Evolutionary conservation across 2,888 invertebrate species (phyloP).

Genomic region (Campoplex capitator): DNA sequence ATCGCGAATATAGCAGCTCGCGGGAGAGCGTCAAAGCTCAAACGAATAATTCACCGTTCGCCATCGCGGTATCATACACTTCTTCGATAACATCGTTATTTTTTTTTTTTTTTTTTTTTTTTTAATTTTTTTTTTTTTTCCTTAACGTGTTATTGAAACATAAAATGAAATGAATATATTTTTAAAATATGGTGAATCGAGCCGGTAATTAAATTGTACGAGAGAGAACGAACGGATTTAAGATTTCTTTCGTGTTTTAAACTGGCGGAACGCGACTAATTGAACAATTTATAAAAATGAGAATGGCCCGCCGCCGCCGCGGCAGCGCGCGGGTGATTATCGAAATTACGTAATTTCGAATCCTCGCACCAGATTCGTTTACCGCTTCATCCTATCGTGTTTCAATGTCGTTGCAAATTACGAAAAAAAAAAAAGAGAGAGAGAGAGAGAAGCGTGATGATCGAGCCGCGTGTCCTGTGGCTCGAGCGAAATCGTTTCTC

Average conservation of each 20-base stretch:
- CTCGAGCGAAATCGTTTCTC: conserved; percentile 51
- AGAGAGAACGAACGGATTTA: neutral
- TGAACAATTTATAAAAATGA: conserved; percentile 18
- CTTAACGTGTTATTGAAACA: neutral
- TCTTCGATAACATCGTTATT: too few species aligned
- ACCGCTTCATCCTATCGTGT: conserved; percentile 27
- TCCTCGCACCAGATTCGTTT: conserved; percentile 24
- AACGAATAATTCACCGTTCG: neutral
- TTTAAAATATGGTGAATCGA: neutral
- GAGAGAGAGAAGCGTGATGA: conserved; percentile 13
- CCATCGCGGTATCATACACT: neutral
- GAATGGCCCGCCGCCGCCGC: neutral
- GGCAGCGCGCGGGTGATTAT: neutral
- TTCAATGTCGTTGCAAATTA: conserved; percentile 36
- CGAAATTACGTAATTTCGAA: conserved; percentile 18
- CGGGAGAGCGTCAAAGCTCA: neutral
- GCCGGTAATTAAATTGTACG: neutral
- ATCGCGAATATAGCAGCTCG: neutral
- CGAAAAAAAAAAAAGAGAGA: neutral
- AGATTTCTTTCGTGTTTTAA: neutral
- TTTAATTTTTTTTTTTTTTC: neutral
- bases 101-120: neutral
- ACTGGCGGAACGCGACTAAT: neutral
- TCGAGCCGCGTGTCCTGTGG: conserved; percentile 22
- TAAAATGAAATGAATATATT: neutral